phyloP scores from a whole-genome alignment of 2,113 vertebrate species.

The Agapornis roseicollis region DNA sequence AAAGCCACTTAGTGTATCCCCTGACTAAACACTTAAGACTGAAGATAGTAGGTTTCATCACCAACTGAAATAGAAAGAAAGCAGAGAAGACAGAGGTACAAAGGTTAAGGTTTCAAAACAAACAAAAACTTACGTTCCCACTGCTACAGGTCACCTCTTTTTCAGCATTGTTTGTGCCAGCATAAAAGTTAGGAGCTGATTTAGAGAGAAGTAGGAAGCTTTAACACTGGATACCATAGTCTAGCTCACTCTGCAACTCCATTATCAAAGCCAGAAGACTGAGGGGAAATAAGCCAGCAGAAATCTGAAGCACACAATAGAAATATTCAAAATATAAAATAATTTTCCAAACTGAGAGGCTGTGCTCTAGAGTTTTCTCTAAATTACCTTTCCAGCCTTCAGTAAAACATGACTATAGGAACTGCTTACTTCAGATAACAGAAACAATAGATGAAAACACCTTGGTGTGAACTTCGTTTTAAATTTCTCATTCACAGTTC shows the following conservation, averaged over 20 bases:
- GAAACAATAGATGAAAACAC: neutral
- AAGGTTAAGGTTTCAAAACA: neutral
- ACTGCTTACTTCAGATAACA: neutral
- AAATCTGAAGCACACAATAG: neutral
- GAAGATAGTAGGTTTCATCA: neutral
- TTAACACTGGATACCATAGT: neutral
- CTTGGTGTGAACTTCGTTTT: accelerated
- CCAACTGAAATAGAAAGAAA: neutral
- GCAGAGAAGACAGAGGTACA: neutral
- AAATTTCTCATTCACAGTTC: neutral
- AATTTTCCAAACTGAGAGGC: neutral
- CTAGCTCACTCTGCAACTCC: neutral
- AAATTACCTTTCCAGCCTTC: neutral
- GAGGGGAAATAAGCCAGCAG: neutral
- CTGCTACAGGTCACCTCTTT: neutral
- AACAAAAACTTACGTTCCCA: neutral
- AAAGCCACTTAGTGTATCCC: neutral
- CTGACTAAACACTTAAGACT: neutral
- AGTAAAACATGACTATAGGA: neutral
- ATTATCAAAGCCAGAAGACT: neutral
- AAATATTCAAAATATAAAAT: neutral
- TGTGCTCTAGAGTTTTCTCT: neutral
- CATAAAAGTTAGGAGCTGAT: neutral
- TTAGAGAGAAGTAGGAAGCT: neutral
- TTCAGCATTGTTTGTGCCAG: neutral